phyloP scores from a whole-genome alignment of 30 jellyfish, hydroid and myxozoan genomes.

The Morbakka virulenta region DNA sequence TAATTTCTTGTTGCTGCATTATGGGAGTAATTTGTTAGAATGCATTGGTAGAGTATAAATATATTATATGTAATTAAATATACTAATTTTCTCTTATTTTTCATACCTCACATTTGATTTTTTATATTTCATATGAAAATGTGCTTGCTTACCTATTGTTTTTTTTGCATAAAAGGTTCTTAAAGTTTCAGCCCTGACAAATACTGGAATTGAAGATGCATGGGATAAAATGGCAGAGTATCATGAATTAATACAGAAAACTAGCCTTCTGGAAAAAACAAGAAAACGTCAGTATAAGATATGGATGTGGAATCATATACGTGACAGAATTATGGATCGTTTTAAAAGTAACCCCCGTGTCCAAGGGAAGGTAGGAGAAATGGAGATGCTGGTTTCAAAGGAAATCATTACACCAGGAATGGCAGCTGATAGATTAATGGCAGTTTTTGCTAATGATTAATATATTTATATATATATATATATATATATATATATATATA shows the following conservation, averaged over 20 bases:
- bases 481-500: too few species aligned
- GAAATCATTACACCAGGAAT: conserved; percentile 85
- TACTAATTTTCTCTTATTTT: too few species aligned
- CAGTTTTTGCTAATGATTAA: conserved; percentile 49
- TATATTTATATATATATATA: too few species aligned
- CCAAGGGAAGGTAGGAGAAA: conserved; percentile 28
- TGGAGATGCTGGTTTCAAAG: conserved; percentile 70
- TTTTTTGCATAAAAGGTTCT: conserved; percentile 37
- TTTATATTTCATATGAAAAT: too few species aligned
- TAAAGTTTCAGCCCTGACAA: conserved; percentile 67
- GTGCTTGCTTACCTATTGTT: too few species aligned
- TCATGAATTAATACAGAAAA: conserved; percentile 52
- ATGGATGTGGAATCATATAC: conserved; percentile 97
- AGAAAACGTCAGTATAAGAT: conserved; percentile 75
- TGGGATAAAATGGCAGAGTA: conserved; percentile 82
- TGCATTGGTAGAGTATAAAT: too few species aligned
- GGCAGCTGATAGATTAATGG: conserved; percentile 90
- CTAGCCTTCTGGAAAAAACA: conserved; percentile 45
- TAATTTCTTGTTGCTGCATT: too few species aligned
- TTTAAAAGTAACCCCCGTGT: conserved; percentile 59
- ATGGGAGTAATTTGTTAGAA: too few species aligned
- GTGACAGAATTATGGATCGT: conserved; percentile 83
- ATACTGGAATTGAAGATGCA: conserved; percentile 79
- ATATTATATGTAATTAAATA: too few species aligned
- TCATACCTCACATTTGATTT: too few species aligned